Conservation (phyloP, 92 coral and sea anemone genomes). For the Siderastrea siderea region DNA sequence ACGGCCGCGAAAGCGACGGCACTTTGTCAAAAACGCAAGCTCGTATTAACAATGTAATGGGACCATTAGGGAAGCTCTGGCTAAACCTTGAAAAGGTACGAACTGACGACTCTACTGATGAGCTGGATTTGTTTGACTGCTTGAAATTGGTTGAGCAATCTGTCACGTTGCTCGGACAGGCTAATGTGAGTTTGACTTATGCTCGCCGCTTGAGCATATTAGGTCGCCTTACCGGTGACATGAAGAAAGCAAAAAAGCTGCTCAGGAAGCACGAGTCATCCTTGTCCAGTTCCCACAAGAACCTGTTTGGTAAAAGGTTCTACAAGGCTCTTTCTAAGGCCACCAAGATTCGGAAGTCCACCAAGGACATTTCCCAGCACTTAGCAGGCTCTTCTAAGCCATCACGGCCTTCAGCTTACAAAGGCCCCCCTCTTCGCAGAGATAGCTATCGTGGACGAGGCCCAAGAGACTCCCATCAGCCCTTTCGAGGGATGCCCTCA, state of each 20-base stretch:
- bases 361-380: slow-evolving; percentile 37
- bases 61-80: slow-evolving; percentile 55
- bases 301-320: slow-evolving; percentile 32
- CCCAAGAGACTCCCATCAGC: slow-evolving; percentile 4
- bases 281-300: slow-evolving; percentile 12
- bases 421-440: background rate
- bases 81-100: slow-evolving; percentile 39
- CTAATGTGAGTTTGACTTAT: slow-evolving; percentile 44
- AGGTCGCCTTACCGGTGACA: slow-evolving; percentile 42
- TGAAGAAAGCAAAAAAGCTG: slow-evolving; percentile 50
- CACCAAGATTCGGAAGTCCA: slow-evolving; percentile 31
- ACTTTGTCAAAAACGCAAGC: slow-evolving; percentile 26
- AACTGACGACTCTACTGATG: slow-evolving; percentile 10
- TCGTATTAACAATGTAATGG: slow-evolving; percentile 51
- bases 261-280: slow-evolving; percentile 40
- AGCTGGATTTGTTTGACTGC: slow-evolving; percentile 47
- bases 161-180: slow-evolving; percentile 50
- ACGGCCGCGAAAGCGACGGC: slow-evolving; percentile 35
- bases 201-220: slow-evolving; percentile 30
- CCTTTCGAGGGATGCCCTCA: no score
- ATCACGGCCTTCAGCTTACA: background rate
- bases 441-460: slow-evolving; percentile 15
- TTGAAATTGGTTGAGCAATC: slow-evolving; percentile 57
- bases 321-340: slow-evolving; percentile 30
- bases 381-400: slow-evolving; percentile 9